Conservation (phyloP, 1,140 invertebrate species). For the Oscheius sp. region DNA sequence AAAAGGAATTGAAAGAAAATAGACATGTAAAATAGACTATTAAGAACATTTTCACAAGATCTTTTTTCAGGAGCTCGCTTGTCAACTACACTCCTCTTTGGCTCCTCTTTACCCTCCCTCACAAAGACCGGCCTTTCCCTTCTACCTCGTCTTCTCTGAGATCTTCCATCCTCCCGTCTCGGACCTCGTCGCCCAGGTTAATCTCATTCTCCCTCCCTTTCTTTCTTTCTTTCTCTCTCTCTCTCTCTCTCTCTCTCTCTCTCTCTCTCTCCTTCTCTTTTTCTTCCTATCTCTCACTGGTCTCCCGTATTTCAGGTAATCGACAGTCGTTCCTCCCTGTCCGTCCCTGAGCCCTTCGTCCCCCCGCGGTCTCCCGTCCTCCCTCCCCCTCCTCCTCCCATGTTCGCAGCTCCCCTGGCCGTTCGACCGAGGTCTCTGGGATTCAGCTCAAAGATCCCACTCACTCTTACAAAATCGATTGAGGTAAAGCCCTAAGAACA, state of each 20-base stretch:
- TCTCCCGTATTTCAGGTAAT: constrained; percentile 1
- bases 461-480: constrained; percentile 28
- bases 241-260: constrained; percentile 2
- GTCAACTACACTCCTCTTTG: constrained; percentile 3
- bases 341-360: background rate
- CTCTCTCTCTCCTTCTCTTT: too few species aligned
- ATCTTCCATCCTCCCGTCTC: constrained; percentile 14
- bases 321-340: background rate
- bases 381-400: background rate
- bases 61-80: background rate
- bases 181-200: constrained; percentile 4
- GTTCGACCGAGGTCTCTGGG: background rate
- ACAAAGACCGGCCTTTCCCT: background rate
- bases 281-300: constrained; percentile 3
- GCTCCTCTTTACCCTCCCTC: constrained; percentile 1
- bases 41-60: background rate
- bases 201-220: background rate
- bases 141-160: constrained; percentile 27
- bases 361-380: background rate
- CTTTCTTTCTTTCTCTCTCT: background rate
- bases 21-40: too few species aligned
- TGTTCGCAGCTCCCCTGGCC: constrained; percentile 1
- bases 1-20: too few species aligned
- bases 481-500: too few species aligned
- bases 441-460: constrained; percentile 26